phyloP scores from a whole-genome alignment of 2,888 invertebrate genomes.

The Electrophaes corylata region DNA sequence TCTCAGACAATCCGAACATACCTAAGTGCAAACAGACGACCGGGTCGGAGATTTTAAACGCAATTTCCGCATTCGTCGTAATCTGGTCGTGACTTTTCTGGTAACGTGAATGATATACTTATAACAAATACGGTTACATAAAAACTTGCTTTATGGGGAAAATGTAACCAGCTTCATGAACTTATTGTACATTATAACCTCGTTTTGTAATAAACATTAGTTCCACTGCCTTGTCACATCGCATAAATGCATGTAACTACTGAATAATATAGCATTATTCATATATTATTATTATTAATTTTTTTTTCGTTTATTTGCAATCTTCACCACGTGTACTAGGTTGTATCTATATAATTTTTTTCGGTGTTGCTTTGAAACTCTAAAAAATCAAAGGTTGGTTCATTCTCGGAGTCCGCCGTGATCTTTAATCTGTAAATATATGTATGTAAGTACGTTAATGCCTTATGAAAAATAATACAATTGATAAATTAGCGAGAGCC shows the following conservation, averaged over 20 bases:
- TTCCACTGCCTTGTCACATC: slow-evolving; percentile 20
- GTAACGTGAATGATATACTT: slow-evolving; percentile 45
- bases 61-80: background rate
- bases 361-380: too few relatives aligned
- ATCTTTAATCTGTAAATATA: too few relatives aligned
- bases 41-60: background rate
- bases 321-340: background rate
- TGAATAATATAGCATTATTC: too few relatives aligned
- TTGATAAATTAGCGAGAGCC: too few relatives aligned
- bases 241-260: slow-evolving; percentile 6
- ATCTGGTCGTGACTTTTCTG: slow-evolving; percentile 33
- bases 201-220: slow-evolving; percentile 33
- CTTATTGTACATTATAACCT: slow-evolving; percentile 35
- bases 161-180: slow-evolving; percentile 37
- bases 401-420: too few relatives aligned
- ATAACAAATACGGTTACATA: slow-evolving; percentile 46
- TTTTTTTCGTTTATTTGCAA: too few relatives aligned
- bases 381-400: too few relatives aligned
- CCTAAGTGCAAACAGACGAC: background rate
- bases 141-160: slow-evolving; percentile 42
- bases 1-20: background rate
- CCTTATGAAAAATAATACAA: too few relatives aligned
- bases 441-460: too few relatives aligned
- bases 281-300: too few relatives aligned
- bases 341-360: too few relatives aligned